Evolutionary conservation across 2,888 invertebrate species (phyloP), one percentile per base, ranked within the genome.

Genomic region (Vesta saturnalis): DNA sequence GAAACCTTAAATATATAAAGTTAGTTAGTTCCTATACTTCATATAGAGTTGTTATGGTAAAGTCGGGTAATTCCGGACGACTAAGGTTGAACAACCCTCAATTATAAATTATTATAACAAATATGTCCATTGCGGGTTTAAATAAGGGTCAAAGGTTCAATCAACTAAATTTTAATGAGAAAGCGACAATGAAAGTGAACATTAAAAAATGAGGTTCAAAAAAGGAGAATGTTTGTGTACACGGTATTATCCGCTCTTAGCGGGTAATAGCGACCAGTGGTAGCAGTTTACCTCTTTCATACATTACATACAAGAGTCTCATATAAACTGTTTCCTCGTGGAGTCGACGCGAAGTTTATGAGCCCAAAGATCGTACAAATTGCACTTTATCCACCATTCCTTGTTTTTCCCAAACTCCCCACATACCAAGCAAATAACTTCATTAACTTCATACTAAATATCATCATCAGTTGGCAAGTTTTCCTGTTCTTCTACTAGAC

Each of bases 341-440:
- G 12, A 43, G 43, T 43, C 43, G 43, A n/a, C n/a, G n/a, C n/a
- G n/a, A n/a, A n/a, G n/a, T n/a, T n/a, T n/a, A n/a, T n/a, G n/a
- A n/a, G n/a, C 30, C 10, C 30, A 30, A 30, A 4, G 30, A 30
- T 30, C 30, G 30, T 14, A 43, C 14, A 43, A 43, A 14, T 43
- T 43, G 14, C 43, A 43, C 43, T 43, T 43, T 43, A 43, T 3
- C 43, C 12, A 43, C 43, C 10, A 14, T 43, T 43, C 12, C 10
- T 43, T 4, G 4, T 43, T 43, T 43, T 43, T 43, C 12, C 12
- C n/a, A n/a, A n/a, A n/a, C n/a, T n/a, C n/a, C n/a, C n/a, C n/a
- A n/a, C n/a, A n/a, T n/a, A n/a, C n/a, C 43, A 43, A 43, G 43
- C 43, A 43, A 43, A 43, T 43, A 6, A n/a, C 43, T 43, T 43